Conservation (phyloP, 30 jellyfish, hydroid and myxozoan genomes). For the Turritopsis dohrnii region DNA sequence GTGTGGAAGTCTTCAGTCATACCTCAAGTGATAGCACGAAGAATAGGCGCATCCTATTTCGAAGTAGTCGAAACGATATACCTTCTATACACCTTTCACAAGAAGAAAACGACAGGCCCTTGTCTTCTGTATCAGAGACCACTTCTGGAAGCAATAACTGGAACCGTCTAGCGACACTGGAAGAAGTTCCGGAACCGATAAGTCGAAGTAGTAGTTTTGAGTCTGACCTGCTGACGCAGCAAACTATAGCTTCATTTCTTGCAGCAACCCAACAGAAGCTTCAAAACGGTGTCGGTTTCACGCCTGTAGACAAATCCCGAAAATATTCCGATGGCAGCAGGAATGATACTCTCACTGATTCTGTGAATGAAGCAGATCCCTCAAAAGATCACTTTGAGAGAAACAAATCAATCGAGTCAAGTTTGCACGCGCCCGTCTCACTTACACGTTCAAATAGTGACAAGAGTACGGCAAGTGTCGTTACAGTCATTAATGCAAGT, state of each 20-base stretch:
- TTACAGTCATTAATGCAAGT: background rate
- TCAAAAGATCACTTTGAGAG: background rate
- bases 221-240: background rate
- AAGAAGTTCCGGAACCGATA: constrained; percentile 35
- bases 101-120: constrained; percentile 28
- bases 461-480: constrained; percentile 1
- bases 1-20: constrained; percentile 16
- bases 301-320: background rate
- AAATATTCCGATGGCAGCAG: background rate
- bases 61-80: constrained; percentile 19
- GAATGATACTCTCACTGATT: background rate
- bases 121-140: constrained; percentile 17
- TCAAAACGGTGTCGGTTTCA: background rate
- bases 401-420: background rate
- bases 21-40: constrained; percentile 20
- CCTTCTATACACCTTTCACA: constrained; percentile 39
- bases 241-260: background rate
- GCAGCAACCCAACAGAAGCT: background rate
- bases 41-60: constrained; percentile 18
- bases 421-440: background rate
- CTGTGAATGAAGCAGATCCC: background rate
- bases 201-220: constrained; percentile 18
- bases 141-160: constrained; percentile 23
- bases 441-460: constrained; percentile 7
- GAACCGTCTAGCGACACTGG: constrained; percentile 22